A percentile compares a stretch with the other conserved stretches of the same genome.
phyloP scores from a whole-genome alignment of 2,113 vertebrate species.

The Orientallactaga bullata region DNA sequence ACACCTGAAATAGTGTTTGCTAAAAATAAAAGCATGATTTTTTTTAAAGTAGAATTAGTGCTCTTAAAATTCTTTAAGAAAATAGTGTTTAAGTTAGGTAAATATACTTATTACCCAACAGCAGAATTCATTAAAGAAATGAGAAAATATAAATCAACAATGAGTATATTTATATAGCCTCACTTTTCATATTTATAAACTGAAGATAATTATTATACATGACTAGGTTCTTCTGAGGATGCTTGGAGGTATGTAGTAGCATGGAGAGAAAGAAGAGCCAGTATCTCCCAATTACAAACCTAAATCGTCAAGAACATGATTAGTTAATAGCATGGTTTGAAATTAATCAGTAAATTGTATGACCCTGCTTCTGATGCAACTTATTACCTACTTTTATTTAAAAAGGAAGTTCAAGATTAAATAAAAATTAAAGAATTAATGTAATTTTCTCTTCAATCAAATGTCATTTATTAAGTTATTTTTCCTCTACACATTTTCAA shows the following conservation, averaged over 20 bases:
- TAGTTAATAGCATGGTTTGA: neutral
- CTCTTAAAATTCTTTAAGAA: neutral
- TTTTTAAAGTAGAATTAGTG: neutral
- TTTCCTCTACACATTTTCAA: neutral
- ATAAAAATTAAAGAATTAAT: slow-evolving; percentile 7
- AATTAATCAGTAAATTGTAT: neutral
- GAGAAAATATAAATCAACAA: slow-evolving; percentile 21
- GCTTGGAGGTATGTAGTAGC: neutral
- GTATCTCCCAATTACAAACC: neutral
- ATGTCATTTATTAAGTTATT: slow-evolving; percentile 1
- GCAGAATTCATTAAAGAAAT: neutral
- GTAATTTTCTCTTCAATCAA: slow-evolving; percentile 15
- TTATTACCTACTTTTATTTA: neutral
- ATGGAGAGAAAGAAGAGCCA: neutral
- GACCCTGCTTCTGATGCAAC: neutral
- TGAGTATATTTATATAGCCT: neutral
- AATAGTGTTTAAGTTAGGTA: neutral
- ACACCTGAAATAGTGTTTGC: slow-evolving; percentile 14
- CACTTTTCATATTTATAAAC: slow-evolving; percentile 6
- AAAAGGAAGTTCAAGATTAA: neutral
- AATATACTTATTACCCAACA: neutral
- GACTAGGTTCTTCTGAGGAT: neutral
- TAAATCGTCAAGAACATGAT: neutral
- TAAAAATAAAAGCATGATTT: neutral
- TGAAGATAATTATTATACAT: neutral